A percentile compares a stretch with the other conserved stretches of the same genome.
Evolutionary conservation across 2,113 vertebrate species (phyloP).

Genomic region (Vulpes lagopus): DNA sequence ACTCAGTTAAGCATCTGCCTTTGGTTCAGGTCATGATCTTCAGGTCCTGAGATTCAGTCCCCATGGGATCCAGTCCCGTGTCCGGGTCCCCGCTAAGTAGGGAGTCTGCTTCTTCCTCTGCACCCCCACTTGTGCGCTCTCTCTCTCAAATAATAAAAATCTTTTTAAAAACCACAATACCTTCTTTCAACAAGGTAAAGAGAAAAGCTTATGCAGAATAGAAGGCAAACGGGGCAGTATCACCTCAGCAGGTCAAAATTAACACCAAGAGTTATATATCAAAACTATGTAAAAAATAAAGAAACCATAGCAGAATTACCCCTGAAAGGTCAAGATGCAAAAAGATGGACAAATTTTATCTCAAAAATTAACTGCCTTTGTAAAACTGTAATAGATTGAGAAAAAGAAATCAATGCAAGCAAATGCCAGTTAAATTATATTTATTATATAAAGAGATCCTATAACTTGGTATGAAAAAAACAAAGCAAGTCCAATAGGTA

Average conservation of each 20-base stretch:
- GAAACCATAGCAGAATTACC: not conserved
- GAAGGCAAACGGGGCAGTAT: not conserved
- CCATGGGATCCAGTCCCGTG: too few species aligned
- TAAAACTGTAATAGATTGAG: not conserved
- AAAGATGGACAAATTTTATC: not conserved
- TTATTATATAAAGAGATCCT: slow-evolving; percentile 78
- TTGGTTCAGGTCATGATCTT: too few species aligned
- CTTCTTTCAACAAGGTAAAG: not conserved
- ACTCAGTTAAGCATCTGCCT: too few species aligned
- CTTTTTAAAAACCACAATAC: too few species aligned
- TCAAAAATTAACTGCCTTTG: slow-evolving; percentile 52
- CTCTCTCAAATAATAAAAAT: too few species aligned
- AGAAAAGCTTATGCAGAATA: not conserved
- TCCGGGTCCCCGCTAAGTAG: too few species aligned
- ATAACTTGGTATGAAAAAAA: slow-evolving; percentile 76
- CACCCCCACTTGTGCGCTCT: too few species aligned
- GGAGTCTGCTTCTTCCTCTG: too few species aligned
- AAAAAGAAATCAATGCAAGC: slow-evolving; percentile 47
- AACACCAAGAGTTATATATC: not conserved
- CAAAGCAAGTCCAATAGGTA: slow-evolving; percentile 64
- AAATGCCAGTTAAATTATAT: slow-evolving; percentile 71
- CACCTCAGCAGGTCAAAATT: slow-evolving; percentile 1
- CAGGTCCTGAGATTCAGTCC: too few species aligned
- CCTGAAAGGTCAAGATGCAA: slow-evolving; percentile 40
- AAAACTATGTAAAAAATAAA: slow-evolving; percentile 26